Evolutionary conservation across 2,888 invertebrate genomes (phyloP).

Genomic region (Drosophila neotestacea): DNA sequence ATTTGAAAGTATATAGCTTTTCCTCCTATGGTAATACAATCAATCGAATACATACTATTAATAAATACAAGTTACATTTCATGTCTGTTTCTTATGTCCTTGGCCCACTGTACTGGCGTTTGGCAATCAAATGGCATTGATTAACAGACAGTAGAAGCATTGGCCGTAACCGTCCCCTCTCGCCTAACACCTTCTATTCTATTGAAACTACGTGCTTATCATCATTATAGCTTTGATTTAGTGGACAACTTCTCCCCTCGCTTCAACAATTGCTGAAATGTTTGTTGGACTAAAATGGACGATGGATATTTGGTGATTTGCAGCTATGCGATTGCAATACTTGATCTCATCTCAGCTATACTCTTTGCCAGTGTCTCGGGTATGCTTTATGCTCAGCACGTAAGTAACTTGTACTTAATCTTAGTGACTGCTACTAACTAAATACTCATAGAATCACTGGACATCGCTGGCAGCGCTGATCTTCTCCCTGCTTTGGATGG

Average conservation of each 20-base stretch:
- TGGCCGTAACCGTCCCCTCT: constrained; percentile 1
- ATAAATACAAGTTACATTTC: no score
- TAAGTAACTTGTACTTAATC: constrained; percentile 42
- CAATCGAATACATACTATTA: not conserved
- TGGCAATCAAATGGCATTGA: constrained; percentile 74
- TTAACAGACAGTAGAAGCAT: constrained; percentile 57
- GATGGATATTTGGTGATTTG: constrained; percentile 68
- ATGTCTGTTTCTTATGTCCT: not conserved
- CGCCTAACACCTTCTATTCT: not conserved
- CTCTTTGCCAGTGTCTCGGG: constrained; percentile 66
- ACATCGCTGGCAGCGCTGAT: constrained; percentile 53
- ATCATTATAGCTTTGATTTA: constrained; percentile 79
- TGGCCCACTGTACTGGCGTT: constrained; percentile 51
- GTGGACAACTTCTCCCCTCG: constrained; percentile 48
- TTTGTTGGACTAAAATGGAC: constrained; percentile 33
- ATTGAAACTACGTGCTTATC: constrained; percentile 72
- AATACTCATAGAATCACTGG: constrained; percentile 45
- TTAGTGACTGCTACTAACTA: not conserved
- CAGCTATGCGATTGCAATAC: constrained; percentile 67
- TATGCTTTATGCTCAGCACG: constrained; percentile 52
- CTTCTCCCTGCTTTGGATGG: constrained; percentile 64
- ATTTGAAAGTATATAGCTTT: not conserved
- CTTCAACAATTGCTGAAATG: constrained; percentile 32
- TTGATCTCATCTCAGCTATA: constrained; percentile 67
- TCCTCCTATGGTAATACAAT: not conserved